Evolutionary conservation across 2,888 invertebrate genomes (phyloP).

Genomic region (Spisula solida): DNA sequence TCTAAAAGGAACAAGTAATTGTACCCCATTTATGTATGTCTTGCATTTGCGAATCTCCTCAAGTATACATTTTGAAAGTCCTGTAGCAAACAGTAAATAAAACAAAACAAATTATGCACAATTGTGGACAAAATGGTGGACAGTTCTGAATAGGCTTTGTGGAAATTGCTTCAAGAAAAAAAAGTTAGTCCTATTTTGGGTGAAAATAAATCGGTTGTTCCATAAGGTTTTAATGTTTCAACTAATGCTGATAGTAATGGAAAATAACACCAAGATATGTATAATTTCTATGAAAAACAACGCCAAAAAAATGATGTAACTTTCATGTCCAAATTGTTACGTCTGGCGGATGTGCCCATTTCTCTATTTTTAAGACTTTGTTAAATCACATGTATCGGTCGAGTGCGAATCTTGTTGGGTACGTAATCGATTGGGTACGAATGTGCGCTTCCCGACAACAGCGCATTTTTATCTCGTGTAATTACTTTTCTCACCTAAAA

Average conservation of each 20-base stretch:
- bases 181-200: background rate
- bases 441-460: constrained; percentile 1
- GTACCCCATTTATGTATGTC: constrained; percentile 16
- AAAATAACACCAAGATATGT: constrained; percentile 7
- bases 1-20: constrained; percentile 13
- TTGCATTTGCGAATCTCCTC: background rate
- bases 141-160: background rate
- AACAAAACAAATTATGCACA: background rate
- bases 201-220: background rate
- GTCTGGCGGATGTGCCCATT: background rate
- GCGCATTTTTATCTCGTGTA: constrained; percentile 9
- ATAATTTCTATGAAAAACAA: constrained; percentile 10
- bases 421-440: constrained; percentile 19
- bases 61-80: constrained; percentile 15
- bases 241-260: constrained; percentile 13
- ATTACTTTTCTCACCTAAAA: background rate
- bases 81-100: constrained; percentile 22
- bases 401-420: constrained; percentile 16
- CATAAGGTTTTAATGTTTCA: constrained; percentile 14
- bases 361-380: background rate
- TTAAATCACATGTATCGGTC: constrained; percentile 9
- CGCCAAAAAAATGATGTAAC: constrained; percentile 32
- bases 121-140: constrained; percentile 16
- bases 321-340: constrained; percentile 33
- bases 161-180: constrained; percentile 10